These are phyloP conservation scores for Harpegnathos saltator DNA, from an alignment of 1,140 invertebrate species.

Conservation along the genomic window DNA sequence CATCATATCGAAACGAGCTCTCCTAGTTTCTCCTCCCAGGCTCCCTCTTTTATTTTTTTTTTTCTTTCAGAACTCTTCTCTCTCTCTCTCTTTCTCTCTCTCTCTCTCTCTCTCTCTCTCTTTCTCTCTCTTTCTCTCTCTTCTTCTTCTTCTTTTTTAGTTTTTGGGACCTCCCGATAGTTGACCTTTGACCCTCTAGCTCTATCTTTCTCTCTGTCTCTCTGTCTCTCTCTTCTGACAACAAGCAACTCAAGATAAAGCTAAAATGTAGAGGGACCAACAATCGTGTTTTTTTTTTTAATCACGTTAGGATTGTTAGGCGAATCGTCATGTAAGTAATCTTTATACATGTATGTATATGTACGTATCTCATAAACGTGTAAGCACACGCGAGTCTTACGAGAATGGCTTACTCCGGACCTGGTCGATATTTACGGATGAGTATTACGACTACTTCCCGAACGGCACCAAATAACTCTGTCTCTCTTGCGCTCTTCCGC, in stretches of 20 bases:
- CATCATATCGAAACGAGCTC: constrained; percentile 36
- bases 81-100: neutral
- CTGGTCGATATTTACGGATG: constrained; percentile 14
- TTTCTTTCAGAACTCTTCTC: neutral
- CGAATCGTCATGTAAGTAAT: constrained; percentile 80
- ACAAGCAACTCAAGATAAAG: constrained; percentile 86
- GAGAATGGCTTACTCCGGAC: constrained; percentile 46
- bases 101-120: neutral
- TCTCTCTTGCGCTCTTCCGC: constrained; percentile 6
- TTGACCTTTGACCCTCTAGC: constrained; percentile 78
- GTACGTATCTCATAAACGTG: constrained; percentile 49
- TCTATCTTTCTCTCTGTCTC: constrained; percentile 61
- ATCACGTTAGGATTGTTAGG: constrained; percentile 84
- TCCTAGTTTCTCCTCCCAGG: neutral
- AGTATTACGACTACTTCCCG: constrained; percentile 35
- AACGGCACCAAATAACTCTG: constrained; percentile 31
- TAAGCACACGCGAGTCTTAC: constrained; percentile 53
- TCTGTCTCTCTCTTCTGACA: constrained; percentile 73
- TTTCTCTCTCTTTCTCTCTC: neutral
- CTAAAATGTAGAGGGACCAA: constrained; percentile 86
- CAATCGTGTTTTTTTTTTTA: constrained; percentile 76
- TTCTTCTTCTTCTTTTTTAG: constrained; percentile 37
- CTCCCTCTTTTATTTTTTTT: neutral
- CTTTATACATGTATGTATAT: constrained; percentile 63
- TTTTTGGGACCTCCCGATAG: constrained; percentile 69